Evolutionary conservation across 2,113 vertebrate genomes (phyloP), one percentile per base, ranked within the genome.

Genomic region (Zingel zingel): DNA sequence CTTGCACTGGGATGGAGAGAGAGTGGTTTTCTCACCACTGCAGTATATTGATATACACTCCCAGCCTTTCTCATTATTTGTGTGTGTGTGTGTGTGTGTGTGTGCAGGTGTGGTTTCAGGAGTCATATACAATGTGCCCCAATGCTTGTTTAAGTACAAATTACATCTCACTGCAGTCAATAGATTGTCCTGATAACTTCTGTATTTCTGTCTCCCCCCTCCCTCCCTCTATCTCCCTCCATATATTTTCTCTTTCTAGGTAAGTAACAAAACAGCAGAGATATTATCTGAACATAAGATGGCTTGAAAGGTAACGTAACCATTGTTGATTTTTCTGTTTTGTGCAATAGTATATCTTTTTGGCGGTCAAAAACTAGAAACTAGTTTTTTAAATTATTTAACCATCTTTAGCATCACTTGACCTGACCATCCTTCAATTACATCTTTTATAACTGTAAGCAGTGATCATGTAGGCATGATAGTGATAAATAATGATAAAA

Each of bases 241-340:
- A 14, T 78, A 61, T 82, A 2, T 77, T 53, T 65, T 90, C 45
- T 90, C 39, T 87, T 77, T 92, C 51, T 89, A 94, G 93, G 93
- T 94, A 94, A 94, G 93, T 94, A 82, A 89, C 57, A 72, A 82
- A 73, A 82, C 77, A 63, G 25, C 84, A 11, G 39, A 76, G 74
- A 77, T 88, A 79, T 59, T 89, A 84, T 81, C 68, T 80, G 85
- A 89, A 75, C 66, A 77, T 62, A 33, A 70, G 79, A 79, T 78
- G 48, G 57, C 51, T 73, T 47, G 19, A 57, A 84, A 91, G 93
- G 91, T 94, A 93, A 90, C 6, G 64, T 64, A 71, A 72, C 62
- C 13, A 27, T 5, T 57, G n/a, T 11, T 48, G 14, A 15, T 63
- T 18, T 51, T 56, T 68, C 8, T 75, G 25, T 66, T 77, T 59